Conservation (phyloP, 1,140 invertebrate genomes). For the Brachionus rotundiformis region DNA sequence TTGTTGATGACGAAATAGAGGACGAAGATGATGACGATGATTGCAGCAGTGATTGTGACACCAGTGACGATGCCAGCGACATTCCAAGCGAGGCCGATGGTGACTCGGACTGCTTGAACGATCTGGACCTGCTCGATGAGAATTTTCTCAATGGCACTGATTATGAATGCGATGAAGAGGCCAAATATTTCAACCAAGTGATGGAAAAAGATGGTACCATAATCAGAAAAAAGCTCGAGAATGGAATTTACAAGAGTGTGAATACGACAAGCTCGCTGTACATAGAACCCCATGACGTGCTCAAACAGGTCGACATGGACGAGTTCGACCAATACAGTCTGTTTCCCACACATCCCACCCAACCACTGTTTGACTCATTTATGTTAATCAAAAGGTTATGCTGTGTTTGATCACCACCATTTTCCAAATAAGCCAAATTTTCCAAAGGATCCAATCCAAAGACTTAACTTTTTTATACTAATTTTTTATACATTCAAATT, state of each 20-base stretch:
- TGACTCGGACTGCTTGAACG: constrained; percentile 39
- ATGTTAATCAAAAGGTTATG: constrained; percentile 1
- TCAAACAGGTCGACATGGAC: constrained; percentile 7
- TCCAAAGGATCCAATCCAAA: constrained; percentile 6
- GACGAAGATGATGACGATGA: constrained; percentile 46
- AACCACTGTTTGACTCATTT: not conserved
- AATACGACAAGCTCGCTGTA: constrained; percentile 5
- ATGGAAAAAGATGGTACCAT: constrained; percentile 40
- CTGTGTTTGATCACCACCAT: constrained; percentile 5
- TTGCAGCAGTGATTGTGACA: constrained; percentile 47
- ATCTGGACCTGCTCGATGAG: constrained; percentile 22
- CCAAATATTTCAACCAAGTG: constrained; percentile 29
- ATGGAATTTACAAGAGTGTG: constrained; percentile 45
- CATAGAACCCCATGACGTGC: constrained; percentile 42
- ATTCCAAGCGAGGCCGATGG: constrained; percentile 34
- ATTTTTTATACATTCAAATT: constrained; percentile 7
- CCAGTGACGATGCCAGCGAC: constrained; percentile 36
- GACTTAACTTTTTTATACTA: constrained; percentile 32
- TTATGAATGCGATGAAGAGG: not conserved
- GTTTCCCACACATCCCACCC: not conserved
- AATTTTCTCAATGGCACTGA: constrained; percentile 28
- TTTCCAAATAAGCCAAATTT: not conserved
- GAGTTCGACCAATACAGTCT: constrained; percentile 24
- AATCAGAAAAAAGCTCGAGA: constrained; percentile 16
- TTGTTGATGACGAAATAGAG: not conserved